These are phyloP conservation scores for Pegoplata infirma DNA, from an alignment of 2,888 invertebrate genomes.

Conservation along the genomic window DNA sequence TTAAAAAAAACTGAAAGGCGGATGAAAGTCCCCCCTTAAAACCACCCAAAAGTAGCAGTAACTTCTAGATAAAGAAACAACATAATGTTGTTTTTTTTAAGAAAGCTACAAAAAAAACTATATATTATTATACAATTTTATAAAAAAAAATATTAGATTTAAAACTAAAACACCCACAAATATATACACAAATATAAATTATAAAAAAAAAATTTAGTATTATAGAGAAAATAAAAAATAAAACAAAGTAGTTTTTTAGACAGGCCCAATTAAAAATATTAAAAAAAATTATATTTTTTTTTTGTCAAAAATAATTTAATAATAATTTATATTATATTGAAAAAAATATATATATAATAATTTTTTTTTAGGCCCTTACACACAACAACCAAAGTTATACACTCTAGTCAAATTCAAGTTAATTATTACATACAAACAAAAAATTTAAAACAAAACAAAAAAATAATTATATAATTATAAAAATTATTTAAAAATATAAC, in stretches of 20 bases:
- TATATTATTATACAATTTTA: slow-evolving; percentile 62
- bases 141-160: slow-evolving; percentile 55
- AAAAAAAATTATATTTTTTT: slow-evolving; percentile 30
- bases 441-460: slow-evolving; percentile 43
- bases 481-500: slow-evolving; percentile 37
- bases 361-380: slow-evolving; percentile 50
- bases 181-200: slow-evolving; percentile 56
- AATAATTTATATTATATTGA: slow-evolving; percentile 23
- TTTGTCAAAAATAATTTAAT: slow-evolving; percentile 35
- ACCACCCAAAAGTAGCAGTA: slow-evolving; percentile 66
- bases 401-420: slow-evolving; percentile 77
- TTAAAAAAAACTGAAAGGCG: slow-evolving; percentile 72
- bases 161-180: slow-evolving; percentile 46
- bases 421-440: slow-evolving; percentile 68
- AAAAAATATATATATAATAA: slow-evolving; percentile 38
- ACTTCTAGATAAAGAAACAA: slow-evolving; percentile 55
- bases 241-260: slow-evolving; percentile 54
- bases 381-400: slow-evolving; percentile 58
- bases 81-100: slow-evolving; percentile 54
- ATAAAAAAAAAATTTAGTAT: slow-evolving; percentile 34
- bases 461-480: slow-evolving; percentile 55
- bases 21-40: slow-evolving; percentile 76
- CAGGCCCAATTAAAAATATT: slow-evolving; percentile 48
- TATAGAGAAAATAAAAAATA: too few species aligned
- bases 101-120: slow-evolving; percentile 56